Percentiles rank a stretch among this genome's conserved stretches.
Evolutionary conservation across 2,113 vertebrate genomes (phyloP).

Genomic region (Melanerpes aurifrons): DNA sequence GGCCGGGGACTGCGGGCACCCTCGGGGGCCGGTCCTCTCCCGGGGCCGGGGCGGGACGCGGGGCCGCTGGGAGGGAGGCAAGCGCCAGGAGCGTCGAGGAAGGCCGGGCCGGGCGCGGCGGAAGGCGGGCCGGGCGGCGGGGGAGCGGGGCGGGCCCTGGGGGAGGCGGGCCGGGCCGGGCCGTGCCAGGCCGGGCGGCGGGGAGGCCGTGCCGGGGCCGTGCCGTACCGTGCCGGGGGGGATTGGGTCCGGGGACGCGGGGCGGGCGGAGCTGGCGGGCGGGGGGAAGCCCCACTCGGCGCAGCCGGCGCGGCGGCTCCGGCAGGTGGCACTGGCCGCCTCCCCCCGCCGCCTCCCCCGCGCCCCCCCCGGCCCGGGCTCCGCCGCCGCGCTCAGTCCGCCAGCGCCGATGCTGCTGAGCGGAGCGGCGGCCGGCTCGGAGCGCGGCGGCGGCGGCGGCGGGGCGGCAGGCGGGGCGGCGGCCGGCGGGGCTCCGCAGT

Average conservation of each 20-base stretch:
- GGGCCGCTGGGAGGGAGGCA: not conserved
- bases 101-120: not conserved
- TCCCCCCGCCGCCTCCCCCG: not conserved
- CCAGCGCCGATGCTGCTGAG: conserved; percentile 77
- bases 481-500: conserved; percentile 70
- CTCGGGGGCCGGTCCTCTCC: not conserved
- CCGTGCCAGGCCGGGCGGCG: not conserved
- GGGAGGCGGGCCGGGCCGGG: not conserved
- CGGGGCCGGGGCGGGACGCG: not conserved
- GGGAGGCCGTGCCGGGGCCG: not conserved
- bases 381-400: not conserved
- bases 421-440: conserved; percentile 38
- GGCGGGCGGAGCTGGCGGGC: not conserved
- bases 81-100: not conserved
- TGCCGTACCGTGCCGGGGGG: not conserved
- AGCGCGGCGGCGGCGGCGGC: too few species aligned
- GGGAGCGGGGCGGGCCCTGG: not conserved
- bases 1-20: too few species aligned
- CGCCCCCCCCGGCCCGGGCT: not conserved
- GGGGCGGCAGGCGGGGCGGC: too few species aligned
- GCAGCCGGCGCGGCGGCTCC: not conserved
- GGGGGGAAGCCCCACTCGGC: not conserved
- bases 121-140: not conserved
- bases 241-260: not conserved
- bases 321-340: conserved; percentile 8